Conservation (phyloP, 2,113 vertebrate genomes). For the Ranitomeya variabilis region DNA sequence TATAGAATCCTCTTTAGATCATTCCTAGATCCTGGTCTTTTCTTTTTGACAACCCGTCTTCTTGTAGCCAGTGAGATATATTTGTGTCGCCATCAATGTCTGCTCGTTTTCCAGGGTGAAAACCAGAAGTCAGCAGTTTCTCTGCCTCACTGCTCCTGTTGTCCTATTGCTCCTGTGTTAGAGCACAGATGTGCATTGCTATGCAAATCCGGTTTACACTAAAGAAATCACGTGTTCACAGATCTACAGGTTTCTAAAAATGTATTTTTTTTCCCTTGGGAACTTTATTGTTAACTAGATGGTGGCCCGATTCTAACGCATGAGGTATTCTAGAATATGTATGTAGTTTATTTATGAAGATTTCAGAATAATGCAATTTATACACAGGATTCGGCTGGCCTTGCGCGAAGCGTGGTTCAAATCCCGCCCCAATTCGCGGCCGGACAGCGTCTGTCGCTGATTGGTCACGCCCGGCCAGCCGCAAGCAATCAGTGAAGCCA, state of each 20-base stretch:
- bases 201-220: slow-evolving; percentile 44
- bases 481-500: too few species aligned
- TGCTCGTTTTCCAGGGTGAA: slow-evolving; percentile 45
- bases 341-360: too few species aligned
- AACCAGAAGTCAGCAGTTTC: slow-evolving; percentile 48
- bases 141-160: slow-evolving; percentile 47
- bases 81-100: slow-evolving; percentile 44
- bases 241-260: slow-evolving; percentile 29
- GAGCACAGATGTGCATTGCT: slow-evolving; percentile 56
- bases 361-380: too few species aligned
- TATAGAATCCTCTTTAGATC: not conserved
- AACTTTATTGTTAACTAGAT: not conserved
- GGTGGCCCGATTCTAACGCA: too few species aligned
- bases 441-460: too few species aligned
- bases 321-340: too few species aligned
- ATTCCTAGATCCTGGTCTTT: not conserved
- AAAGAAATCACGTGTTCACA: slow-evolving; percentile 40
- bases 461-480: too few species aligned
- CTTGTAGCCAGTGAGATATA: slow-evolving; percentile 29
- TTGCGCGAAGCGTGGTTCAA: too few species aligned
- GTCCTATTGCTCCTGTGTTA: slow-evolving; percentile 39
- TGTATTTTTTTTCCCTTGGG: not conserved
- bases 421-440: too few species aligned
- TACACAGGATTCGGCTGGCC: too few species aligned
- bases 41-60: not conserved